These are phyloP conservation scores for Corythornis vintsioides DNA, from an alignment of 2,113 vertebrate species.

Conservation along the genomic window DNA sequence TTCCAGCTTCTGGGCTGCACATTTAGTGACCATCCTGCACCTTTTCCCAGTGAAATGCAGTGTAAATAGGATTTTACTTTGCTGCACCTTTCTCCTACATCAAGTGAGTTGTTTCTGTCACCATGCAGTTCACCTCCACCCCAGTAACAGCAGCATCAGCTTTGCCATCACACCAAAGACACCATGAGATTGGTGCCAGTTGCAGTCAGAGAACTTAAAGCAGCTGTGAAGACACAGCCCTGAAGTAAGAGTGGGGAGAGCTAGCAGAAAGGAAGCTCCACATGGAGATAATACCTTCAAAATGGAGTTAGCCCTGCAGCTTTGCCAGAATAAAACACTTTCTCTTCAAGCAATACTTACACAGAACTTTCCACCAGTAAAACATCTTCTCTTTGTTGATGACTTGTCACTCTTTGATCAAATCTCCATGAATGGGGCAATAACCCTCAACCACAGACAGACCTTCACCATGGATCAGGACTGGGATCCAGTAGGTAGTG, in stretches of 20 bases:
- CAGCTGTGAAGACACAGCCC: neutral
- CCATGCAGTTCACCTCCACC: neutral
- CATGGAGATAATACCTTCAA: neutral
- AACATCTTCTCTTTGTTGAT: neutral
- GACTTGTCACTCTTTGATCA: neutral
- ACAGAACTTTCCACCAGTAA: neutral
- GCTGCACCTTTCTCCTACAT: neutral
- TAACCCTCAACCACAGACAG: neutral
- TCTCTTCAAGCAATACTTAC: neutral
- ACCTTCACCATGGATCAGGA: neutral
- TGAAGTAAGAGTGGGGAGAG: neutral
- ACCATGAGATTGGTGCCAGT: neutral
- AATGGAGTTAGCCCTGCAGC: neutral
- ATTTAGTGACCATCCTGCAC: rapidly evolving
- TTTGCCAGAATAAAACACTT: neutral
- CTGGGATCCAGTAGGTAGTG: neutral
- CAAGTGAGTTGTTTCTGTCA: neutral
- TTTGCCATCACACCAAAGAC: rapidly evolving
- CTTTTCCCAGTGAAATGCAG: neutral
- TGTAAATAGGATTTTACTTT: neutral
- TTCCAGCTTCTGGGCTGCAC: neutral
- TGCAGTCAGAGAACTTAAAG: neutral
- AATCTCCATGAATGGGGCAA: neutral
- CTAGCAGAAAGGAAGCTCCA: neutral
- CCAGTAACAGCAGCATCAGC: neutral